phyloP scores from a whole-genome alignment of 2,113 vertebrate genomes.

The Ammodytes dubius region DNA sequence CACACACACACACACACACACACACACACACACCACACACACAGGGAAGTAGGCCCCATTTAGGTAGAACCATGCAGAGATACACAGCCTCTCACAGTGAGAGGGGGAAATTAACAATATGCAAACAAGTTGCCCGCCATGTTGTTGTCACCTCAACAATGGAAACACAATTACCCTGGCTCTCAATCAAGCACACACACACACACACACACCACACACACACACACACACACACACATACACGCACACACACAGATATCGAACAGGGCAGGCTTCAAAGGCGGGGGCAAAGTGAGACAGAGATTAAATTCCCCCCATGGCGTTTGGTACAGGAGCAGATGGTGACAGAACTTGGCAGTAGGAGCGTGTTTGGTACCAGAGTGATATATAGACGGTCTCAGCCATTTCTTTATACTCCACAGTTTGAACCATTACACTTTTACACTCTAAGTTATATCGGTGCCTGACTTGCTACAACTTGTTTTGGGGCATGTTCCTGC shows the following conservation, averaged over 20 bases:
- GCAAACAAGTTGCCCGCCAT: slow-evolving; percentile 71
- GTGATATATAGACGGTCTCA: slow-evolving; percentile 57
- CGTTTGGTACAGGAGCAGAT: slow-evolving; percentile 56
- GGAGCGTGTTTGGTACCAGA: slow-evolving; percentile 51
- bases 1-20: slow-evolving; percentile 18
- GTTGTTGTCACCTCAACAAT: slow-evolving; percentile 70
- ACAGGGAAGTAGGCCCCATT: neutral
- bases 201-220: slow-evolving; percentile 13
- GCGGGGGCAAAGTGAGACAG: slow-evolving; percentile 46
- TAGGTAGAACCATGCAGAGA: slow-evolving; percentile 47
- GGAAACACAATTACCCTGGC: slow-evolving; percentile 68
- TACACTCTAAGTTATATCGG: slow-evolving; percentile 41
- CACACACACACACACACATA: slow-evolving; percentile 20
- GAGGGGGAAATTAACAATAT: slow-evolving; percentile 78
- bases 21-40: neutral
- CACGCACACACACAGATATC: slow-evolving; percentile 7
- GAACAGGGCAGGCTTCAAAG: slow-evolving; percentile 53
- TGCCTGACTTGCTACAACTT: slow-evolving; percentile 12
- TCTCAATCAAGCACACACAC: slow-evolving; percentile 22
- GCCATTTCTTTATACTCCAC: slow-evolving; percentile 58
- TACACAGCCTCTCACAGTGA: slow-evolving; percentile 43
- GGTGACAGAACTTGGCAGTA: slow-evolving; percentile 58
- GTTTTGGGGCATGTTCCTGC: slow-evolving; percentile 29
- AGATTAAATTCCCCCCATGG: slow-evolving; percentile 61
- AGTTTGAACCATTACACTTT: slow-evolving; percentile 54